Percentiles rank a stretch among this genome's conserved stretches.
Conservation (phyloP, 2,113 vertebrate genomes). For the Arenaria interpres region DNA sequence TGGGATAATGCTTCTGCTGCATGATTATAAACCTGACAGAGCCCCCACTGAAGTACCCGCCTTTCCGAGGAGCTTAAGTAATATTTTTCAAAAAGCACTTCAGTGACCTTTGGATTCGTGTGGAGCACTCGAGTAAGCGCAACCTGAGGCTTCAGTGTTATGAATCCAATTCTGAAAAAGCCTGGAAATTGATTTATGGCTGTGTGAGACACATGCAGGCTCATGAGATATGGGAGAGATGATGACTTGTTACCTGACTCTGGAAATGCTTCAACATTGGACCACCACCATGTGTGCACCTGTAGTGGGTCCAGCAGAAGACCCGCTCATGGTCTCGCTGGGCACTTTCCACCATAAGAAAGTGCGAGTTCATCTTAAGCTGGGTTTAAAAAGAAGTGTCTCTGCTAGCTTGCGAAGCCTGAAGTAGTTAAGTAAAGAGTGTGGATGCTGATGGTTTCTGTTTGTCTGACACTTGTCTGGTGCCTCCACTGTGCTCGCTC, state of each 20-base stretch:
- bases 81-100: background rate
- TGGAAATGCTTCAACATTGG: background rate
- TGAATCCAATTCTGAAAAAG: background rate
- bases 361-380: background rate
- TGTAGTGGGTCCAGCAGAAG: background rate
- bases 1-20: background rate
- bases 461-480: background rate
- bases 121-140: fast-evolving
- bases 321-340: fast-evolving
- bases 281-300: fast-evolving
- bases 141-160: background rate
- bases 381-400: background rate
- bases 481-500: background rate
- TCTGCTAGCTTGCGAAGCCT: background rate
- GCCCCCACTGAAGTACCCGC: background rate
- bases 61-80: background rate
- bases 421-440: background rate
- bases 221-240: background rate
- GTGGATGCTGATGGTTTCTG: fast-evolving
- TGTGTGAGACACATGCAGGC: background rate
- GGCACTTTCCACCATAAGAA: background rate
- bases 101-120: background rate
- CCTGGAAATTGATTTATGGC: background rate
- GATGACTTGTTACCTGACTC: background rate
- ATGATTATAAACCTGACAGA: background rate